Evolutionary conservation across 2,888 invertebrate genomes (phyloP).

Genomic region (Nycteola revayana): DNA sequence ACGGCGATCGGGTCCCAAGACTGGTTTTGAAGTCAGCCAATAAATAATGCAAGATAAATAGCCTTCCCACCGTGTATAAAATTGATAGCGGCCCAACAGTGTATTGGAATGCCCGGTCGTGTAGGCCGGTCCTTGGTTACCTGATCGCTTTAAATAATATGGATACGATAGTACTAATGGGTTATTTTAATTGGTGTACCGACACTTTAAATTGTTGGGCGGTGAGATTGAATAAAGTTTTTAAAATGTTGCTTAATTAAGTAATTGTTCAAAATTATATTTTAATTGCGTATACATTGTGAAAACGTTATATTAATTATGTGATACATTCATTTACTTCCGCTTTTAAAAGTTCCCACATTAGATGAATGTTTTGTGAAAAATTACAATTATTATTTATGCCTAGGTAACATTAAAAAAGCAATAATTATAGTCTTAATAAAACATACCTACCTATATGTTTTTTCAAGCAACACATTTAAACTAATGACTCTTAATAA

Average conservation of each 20-base stretch:
- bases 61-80: slow-evolving; percentile 75
- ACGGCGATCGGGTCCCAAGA: slow-evolving; percentile 60
- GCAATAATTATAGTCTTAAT: no score
- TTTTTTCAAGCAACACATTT: no score
- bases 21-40: slow-evolving; percentile 75
- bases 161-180: slow-evolving; percentile 54
- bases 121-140: slow-evolving; percentile 54
- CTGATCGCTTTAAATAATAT: slow-evolving; percentile 46
- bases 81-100: slow-evolving; percentile 75
- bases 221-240: slow-evolving; percentile 15
- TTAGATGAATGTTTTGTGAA: slow-evolving; percentile 22
- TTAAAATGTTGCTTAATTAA: slow-evolving; percentile 18
- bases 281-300: not conserved
- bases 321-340: not conserved
- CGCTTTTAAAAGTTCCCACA: slow-evolving; percentile 1
- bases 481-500: no score
- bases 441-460: no score
- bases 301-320: not conserved
- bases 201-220: slow-evolving; percentile 27
- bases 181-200: slow-evolving; percentile 47
- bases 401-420: no score
- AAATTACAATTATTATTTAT: no score
- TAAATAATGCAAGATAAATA: slow-evolving; percentile 81
- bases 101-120: slow-evolving; percentile 60
- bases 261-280: slow-evolving; percentile 6